These are phyloP conservation scores for Dicrurus megarhynchus DNA, from an alignment of 2,113 vertebrate species.

Conservation along the genomic window DNA sequence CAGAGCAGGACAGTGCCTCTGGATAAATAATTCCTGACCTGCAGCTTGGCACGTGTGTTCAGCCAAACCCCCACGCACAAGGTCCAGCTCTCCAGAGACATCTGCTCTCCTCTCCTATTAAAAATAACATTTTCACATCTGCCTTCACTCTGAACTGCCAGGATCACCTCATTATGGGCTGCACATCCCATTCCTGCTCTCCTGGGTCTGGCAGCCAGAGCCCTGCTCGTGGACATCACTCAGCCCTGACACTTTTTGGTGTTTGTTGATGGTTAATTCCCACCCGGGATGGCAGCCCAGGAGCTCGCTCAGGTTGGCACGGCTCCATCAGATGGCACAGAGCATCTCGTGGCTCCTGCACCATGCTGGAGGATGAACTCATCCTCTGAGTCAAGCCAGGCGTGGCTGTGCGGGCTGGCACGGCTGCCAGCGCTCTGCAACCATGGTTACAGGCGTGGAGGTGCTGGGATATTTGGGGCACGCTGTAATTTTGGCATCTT, in stretches of 20 bases:
- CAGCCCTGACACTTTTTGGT: accelerated
- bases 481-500: not conserved
- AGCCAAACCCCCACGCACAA: not conserved
- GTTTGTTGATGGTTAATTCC: not conserved
- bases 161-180: not conserved
- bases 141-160: not conserved
- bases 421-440: not conserved
- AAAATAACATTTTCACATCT: not conserved
- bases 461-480: conserved; percentile 26
- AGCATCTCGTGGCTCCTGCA: not conserved
- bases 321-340: not conserved
- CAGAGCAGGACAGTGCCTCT: not conserved
- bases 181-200: not conserved
- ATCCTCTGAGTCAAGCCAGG: conserved; percentile 30
- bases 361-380: not conserved
- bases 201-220: not conserved
- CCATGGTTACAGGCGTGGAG: conserved; percentile 27
- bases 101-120: not conserved
- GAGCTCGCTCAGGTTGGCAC: not conserved
- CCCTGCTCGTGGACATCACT: accelerated
- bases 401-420: not conserved
- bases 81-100: not conserved
- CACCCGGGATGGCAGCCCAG: not conserved
- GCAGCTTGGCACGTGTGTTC: accelerated
- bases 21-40: not conserved